A percentile compares a stretch with the other conserved stretches of the same genome.
phyloP scores from a whole-genome alignment of 1,140 invertebrate species.

The Brachionus rubens region DNA sequence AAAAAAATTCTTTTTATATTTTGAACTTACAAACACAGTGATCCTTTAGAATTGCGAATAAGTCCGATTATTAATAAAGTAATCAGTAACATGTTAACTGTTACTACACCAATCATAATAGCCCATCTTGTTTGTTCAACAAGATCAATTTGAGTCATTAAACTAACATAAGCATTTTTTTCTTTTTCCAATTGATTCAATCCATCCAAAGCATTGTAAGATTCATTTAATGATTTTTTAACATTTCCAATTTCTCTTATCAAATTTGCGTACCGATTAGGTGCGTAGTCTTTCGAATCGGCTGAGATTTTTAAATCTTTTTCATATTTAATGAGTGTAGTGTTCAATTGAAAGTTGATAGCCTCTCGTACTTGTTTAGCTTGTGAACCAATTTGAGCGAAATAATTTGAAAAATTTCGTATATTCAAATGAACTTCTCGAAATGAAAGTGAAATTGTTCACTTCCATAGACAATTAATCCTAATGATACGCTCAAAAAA shows the following conservation, averaged over 20 bases:
- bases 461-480: constrained; percentile 31
- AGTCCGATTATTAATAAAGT: constrained; percentile 5
- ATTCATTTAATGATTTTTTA: neutral
- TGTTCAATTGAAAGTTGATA: neutral
- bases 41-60: constrained; percentile 41
- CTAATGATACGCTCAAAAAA: constrained; percentile 23
- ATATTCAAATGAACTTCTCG: constrained; percentile 3
- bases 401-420: constrained; percentile 24
- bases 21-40: constrained; percentile 35
- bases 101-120: constrained; percentile 42
- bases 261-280: neutral
- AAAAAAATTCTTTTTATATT: neutral
- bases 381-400: neutral
- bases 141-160: neutral
- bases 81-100: constrained; percentile 38
- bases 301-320: neutral
- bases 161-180: neutral
- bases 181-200: constrained; percentile 23
- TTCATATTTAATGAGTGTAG: constrained; percentile 10
- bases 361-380: neutral
- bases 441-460: constrained; percentile 38
- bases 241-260: constrained; percentile 6
- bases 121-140: constrained; percentile 41
- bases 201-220: neutral
- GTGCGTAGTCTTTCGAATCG: neutral